A percentile compares a stretch with the other conserved stretches of the same genome.
phyloP scores from a whole-genome alignment of 2,113 vertebrate species.

The Heteronetta atricapilla region DNA sequence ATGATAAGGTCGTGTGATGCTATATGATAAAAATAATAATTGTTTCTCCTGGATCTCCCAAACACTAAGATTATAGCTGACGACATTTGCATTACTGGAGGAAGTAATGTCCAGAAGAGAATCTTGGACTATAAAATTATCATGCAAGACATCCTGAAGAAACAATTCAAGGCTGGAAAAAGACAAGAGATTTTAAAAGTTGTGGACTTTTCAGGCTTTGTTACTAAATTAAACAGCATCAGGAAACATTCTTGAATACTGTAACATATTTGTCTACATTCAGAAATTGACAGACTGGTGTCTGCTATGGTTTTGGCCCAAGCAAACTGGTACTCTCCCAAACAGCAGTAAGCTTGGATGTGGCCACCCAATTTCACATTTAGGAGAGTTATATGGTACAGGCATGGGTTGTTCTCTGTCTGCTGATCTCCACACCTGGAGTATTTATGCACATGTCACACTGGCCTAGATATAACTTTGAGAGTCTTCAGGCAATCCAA shows the following conservation, averaged over 20 bases:
- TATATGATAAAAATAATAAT: neutral
- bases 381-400: fast-evolving
- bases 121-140: neutral
- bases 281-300: neutral
- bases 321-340: neutral
- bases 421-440: neutral
- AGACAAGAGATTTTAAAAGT: neutral
- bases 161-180: neutral
- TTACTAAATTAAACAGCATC: neutral
- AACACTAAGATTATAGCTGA: neutral
- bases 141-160: neutral
- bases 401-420: neutral
- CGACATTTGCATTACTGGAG: neutral
- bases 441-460: neutral
- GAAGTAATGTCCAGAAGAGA: neutral
- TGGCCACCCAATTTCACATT: neutral
- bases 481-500: neutral
- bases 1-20: neutral
- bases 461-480: neutral
- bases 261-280: neutral
- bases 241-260: neutral
- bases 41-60: neutral
- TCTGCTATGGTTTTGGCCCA: neutral
- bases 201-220: neutral
- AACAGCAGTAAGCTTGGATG: neutral